A percentile compares a stretch with the other conserved stretches of the same genome.
phyloP scores from a whole-genome alignment of 2,113 vertebrate genomes.

The Zosterops lateralis region DNA sequence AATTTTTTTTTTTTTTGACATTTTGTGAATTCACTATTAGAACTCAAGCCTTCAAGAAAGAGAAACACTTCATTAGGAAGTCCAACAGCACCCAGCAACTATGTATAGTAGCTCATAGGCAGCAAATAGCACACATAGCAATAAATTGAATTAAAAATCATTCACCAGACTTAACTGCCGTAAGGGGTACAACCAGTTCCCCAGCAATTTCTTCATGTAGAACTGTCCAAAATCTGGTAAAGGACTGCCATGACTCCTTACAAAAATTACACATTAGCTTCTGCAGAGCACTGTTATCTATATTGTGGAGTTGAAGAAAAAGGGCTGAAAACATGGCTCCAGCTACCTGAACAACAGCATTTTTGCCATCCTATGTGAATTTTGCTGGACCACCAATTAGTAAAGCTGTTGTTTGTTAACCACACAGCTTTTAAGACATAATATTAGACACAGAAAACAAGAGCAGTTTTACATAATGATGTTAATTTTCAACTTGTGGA shows the following conservation, averaged over 20 bases:
- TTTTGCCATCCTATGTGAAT: neutral
- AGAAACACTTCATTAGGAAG: neutral
- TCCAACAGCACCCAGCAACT: neutral
- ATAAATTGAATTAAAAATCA: neutral
- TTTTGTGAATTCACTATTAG: neutral
- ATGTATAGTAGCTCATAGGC: neutral
- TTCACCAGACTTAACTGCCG: neutral
- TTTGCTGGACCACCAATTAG: neutral
- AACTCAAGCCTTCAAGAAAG: neutral
- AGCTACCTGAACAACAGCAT: neutral
- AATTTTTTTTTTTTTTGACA: neutral
- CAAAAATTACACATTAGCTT: neutral
- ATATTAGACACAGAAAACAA: neutral
- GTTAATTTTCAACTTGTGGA: neutral
- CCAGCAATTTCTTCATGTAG: neutral
- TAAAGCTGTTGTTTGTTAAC: neutral
- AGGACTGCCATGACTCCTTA: neutral
- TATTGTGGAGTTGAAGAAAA: neutral
- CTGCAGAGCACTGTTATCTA: neutral
- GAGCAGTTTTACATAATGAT: neutral
- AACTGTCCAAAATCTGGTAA: neutral
- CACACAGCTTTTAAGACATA: accelerated
- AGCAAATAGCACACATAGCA: neutral
- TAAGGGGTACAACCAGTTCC: neutral
- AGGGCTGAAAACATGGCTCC: neutral